These are phyloP conservation scores for Temnothorax rugatulus DNA, from an alignment of 2,888 invertebrate species.

Conservation along the genomic window DNA sequence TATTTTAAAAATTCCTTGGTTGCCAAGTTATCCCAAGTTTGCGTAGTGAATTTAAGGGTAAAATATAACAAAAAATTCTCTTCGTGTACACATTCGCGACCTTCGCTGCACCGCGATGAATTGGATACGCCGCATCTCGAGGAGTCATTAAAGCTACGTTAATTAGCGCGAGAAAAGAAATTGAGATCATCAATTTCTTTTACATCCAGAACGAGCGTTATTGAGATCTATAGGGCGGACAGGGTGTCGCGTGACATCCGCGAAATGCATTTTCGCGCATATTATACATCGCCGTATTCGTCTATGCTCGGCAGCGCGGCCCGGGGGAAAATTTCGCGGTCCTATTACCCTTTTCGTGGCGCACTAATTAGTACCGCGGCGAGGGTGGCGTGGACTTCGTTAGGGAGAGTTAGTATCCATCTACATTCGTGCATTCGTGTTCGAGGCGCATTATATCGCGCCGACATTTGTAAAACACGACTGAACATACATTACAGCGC, in stretches of 20 bases:
- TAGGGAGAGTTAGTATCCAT: constrained; percentile 29
- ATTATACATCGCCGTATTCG: constrained; percentile 12
- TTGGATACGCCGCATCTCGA: neutral
- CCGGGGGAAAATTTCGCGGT: constrained; percentile 44
- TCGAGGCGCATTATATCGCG: constrained; percentile 32
- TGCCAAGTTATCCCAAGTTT: too few species aligned
- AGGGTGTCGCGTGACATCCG: constrained; percentile 17
- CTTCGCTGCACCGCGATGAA: neutral
- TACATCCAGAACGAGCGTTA: neutral
- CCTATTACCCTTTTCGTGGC: constrained; percentile 48
- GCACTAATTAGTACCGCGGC: constrained; percentile 43
- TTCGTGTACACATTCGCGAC: neutral
- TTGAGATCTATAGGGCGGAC: constrained; percentile 10
- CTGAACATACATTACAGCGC: neutral
- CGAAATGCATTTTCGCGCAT: constrained; percentile 23
- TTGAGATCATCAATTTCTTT: constrained; percentile 31
- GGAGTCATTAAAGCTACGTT: constrained; percentile 21
- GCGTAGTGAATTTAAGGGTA: too few species aligned
- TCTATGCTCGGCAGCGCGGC: constrained; percentile 16
- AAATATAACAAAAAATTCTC: too few species aligned
- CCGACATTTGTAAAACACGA: constrained; percentile 34
- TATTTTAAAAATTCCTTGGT: too few species aligned
- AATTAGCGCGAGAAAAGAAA: constrained; percentile 27
- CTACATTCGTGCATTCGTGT: constrained; percentile 25
- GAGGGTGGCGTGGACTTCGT: constrained; percentile 46